Evolutionary conservation across 1,140 invertebrate species (phyloP), one percentile per base, ranked within the genome.

Genomic region (Cyrtorhinus lividipennis): DNA sequence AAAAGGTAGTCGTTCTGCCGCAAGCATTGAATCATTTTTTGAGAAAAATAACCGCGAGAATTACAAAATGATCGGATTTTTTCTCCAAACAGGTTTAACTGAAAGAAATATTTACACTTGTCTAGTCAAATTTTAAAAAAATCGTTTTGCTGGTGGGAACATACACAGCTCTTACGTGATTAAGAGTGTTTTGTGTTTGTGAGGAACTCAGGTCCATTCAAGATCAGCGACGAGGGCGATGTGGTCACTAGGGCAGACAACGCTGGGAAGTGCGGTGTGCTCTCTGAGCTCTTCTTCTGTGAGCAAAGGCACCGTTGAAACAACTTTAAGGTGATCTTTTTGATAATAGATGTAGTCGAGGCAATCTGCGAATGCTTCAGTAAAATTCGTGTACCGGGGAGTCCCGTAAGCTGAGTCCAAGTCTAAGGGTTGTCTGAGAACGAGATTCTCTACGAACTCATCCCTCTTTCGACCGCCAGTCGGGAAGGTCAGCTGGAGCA

Each of bases 231-330:
- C 78, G 56, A 95, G 75, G 58, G 93, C 84, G 66, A 97, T 75
- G 75, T 97, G 94, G 79, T 97, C 94, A 18, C 92, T 95, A 1
- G 93, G 93, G 75, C 88, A 90, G 8, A 86, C 81, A 18, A 87
- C 74, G 68, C 87, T 95, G 1, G 93, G 94, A 64, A 96, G 77
- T 12, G 88, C 92, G 48, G 71, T 75, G 70, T 91, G 73, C 30
- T 77, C 71, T 56, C 72, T 78, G 15, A 96, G 73, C 68, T 92
- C 85, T 67, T 90, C 85, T 60, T 83, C 76, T 24, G 77, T 80
- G 0, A 90, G 90, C 65, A 92, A 77, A 1, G 91, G 90, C 62
- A 95, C 75, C 1, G 87, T 78, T 78, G 84, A 72, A 5, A 20
- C 18, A 5, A 53, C 48, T 26, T 60, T 59, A 10, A 59, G 13